Evolutionary conservation across 1,140 invertebrate species (phyloP), one percentile per base, ranked within the genome.

Genomic region (Drepana arcuata): DNA sequence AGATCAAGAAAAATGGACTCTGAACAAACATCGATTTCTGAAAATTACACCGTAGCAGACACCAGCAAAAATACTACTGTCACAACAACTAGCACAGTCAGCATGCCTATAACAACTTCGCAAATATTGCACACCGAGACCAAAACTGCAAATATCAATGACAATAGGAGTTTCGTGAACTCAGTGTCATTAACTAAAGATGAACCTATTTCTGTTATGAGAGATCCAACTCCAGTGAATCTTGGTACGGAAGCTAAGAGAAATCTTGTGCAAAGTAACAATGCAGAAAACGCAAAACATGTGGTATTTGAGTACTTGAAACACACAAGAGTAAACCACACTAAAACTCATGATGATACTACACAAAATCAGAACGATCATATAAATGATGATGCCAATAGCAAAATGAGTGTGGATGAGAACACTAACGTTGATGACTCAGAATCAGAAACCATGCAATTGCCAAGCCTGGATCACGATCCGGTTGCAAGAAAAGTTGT

Each of bases 291-390:
- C 62, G 87, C 86, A 16, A 87, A 88, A 65, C 86, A 85, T 63
- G 86, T 88, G 2, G 87, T 87, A 7, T 86, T 85, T 0, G 86
- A 87, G 57, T 88, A 86, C 71, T 71, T 88, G 36, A 88, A 88
- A 74, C 74, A 87, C 41, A 85, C 86, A 3, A 82, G 83, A 47
- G 84, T 86, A 53, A 85, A 85, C 81, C 82, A 84, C 74, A 79
- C 83, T 23, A 73, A 75, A 48, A 59, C 53, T 13, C 60, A 65
- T n/a, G 77, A 81, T 30, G 77, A 79, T 15, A 53, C 58, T 18
- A 41, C 35, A 29, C 41, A 57, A 37, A 60, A 52, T 42, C 51
- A 66, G 45, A 47, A 38, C 39, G 74, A 79, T 27, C 51, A 63
- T 16, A 50, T 45, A 12, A 63, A 41, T 27, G 72, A 77, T n/a